A percentile compares a stretch with the other conserved stretches of the same genome.
Evolutionary conservation across 2,888 invertebrate genomes (phyloP).

Genomic region (Tholera decimalis): DNA sequence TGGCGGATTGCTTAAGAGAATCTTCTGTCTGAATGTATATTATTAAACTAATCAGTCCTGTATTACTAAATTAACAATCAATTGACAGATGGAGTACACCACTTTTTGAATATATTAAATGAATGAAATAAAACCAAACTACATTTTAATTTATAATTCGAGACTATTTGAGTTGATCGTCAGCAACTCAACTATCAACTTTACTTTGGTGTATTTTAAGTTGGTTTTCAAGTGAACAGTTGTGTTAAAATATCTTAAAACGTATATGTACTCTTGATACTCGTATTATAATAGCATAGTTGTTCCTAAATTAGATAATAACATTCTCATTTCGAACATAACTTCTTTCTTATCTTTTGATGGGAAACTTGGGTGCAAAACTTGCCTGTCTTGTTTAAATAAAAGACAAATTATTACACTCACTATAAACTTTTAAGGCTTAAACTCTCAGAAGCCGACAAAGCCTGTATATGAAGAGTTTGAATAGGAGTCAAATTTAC

Average conservation of each 20-base stretch:
- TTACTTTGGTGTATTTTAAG: not conserved
- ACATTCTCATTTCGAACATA: not conserved
- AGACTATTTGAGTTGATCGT: not conserved
- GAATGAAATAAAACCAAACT: too few relatives aligned
- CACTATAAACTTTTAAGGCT: not conserved
- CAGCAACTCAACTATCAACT: not conserved
- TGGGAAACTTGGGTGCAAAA: not conserved
- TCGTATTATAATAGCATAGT: too few relatives aligned
- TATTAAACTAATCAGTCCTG: too few relatives aligned
- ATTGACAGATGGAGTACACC: too few relatives aligned
- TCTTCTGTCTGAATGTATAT: too few relatives aligned
- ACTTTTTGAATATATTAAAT: not conserved
- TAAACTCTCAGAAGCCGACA: conserved; percentile 5
- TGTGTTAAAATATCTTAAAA: too few relatives aligned
- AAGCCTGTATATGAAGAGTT: not conserved
- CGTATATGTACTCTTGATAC: too few relatives aligned
- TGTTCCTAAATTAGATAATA: not conserved
- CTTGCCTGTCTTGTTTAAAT: not conserved
- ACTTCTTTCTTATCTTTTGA: not conserved
- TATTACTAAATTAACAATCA: too few relatives aligned
- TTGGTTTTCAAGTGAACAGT: too few relatives aligned
- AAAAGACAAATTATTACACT: conserved; percentile 9
- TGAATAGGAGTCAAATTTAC: conserved; percentile 63
- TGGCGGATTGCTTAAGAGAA: not conserved
- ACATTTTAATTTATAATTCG: too few relatives aligned